phyloP scores from a whole-genome alignment of 2,797 vertebrate genomes.

The Sternotherus odoratus region DNA sequence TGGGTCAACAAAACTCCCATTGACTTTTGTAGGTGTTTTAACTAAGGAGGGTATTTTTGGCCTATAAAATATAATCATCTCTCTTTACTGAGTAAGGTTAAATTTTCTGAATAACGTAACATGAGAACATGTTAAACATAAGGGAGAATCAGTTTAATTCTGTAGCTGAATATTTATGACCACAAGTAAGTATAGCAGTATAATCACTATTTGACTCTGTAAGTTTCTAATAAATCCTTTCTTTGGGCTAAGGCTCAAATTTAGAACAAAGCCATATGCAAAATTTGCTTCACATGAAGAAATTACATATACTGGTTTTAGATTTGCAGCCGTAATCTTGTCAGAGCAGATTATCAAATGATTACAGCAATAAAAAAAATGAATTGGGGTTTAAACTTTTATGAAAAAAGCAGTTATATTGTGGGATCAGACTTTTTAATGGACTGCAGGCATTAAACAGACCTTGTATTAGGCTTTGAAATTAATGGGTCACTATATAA shows the following conservation, averaged over 20 bases:
- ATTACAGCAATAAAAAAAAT: constrained; percentile 78
- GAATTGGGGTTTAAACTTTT: constrained; percentile 78
- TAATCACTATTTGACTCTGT: background rate
- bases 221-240: constrained; percentile 27
- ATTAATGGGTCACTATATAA: constrained; percentile 88
- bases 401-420: constrained; percentile 82
- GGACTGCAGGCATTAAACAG: constrained; percentile 85
- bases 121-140: background rate
- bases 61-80: background rate
- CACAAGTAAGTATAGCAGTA: background rate
- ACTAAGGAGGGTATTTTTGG: background rate
- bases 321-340: constrained; percentile 72
- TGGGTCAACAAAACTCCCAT: background rate
- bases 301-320: constrained; percentile 40
- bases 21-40: background rate
- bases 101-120: background rate
- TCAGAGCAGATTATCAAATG: constrained; percentile 78
- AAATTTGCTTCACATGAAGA: constrained; percentile 56
- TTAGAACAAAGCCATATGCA: constrained; percentile 28
- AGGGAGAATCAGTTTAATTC: background rate
- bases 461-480: constrained; percentile 84
- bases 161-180: background rate
- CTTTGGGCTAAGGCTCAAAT: constrained; percentile 29
- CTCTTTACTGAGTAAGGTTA: background rate
- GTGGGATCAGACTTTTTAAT: constrained; percentile 85